Base-by-base conservation (phyloP, 1,140 invertebrate species). In the Drosophila grimshawi region DNA sequence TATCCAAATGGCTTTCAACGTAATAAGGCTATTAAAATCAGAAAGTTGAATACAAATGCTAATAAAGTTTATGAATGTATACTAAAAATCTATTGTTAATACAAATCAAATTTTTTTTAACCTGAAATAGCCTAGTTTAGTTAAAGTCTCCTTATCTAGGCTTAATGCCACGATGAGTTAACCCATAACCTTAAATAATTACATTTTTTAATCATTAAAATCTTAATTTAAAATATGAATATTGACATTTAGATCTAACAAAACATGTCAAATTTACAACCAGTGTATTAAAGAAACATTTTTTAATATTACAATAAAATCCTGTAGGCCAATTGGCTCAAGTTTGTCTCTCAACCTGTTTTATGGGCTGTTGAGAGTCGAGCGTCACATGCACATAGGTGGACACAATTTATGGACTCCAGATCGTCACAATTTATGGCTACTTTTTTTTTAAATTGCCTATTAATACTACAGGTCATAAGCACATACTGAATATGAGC, bases 341-440 rank as follows among this genome's bases (percentile, higher is more conserved):
- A 57, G 39, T 43, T 30, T 8, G 30, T n/a, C 51, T 35, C 10
- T 52, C 51, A 30, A 43, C n/a, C 27, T 43, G 6, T 30, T 48
- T 45, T 46, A 27, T 19, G n/a, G 29, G 5, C 5, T 60, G n/a
- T 45, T 59, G 27, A 19, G 3, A 5, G 0, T 19, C 0, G n/a
- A 46, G 57, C 11, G 3, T 48, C n/a, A 48, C 11, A 27, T 32
- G 27, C 43, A 35, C 27, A 19, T 27, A 7, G 11, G n/a, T 5
- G 7, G 39, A 4, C n/a, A 7, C 2, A 66, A 56, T 48, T 56
- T 66, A 57, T 66, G 63, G 35, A 51, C 27, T 35, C 19, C 30
- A 11, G 30, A 37, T 1, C 27, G 43, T 11, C 37, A 30, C 32
- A 10, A 19, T 59, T 51, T 59, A 37, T 62, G 33, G 33, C 11